These are phyloP conservation scores for Tipula helvola DNA, from an alignment of 2,888 invertebrate genomes.

Conservation along the genomic window DNA sequence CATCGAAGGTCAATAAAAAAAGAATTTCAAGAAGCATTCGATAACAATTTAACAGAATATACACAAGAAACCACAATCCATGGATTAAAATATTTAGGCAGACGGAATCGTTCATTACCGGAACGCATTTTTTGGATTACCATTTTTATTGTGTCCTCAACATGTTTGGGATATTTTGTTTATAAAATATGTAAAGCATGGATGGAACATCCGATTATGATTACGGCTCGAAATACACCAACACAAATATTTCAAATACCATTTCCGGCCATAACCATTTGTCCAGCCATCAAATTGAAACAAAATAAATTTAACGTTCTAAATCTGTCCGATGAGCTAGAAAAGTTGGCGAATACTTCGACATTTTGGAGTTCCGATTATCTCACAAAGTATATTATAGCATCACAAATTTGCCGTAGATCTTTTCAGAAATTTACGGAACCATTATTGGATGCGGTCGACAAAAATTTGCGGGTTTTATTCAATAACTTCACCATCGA, in stretches of 20 bases:
- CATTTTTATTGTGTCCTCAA: neutral
- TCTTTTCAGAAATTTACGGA: neutral
- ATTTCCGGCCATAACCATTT: neutral
- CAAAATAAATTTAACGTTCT: neutral
- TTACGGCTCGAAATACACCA: neutral
- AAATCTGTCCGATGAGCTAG: neutral
- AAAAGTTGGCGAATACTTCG: neutral
- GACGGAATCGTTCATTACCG: neutral
- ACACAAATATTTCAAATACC: neutral
- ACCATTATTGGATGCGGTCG: too few species aligned
- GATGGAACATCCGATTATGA: neutral
- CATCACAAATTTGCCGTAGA: neutral
- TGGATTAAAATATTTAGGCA: neutral
- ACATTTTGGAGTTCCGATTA: neutral
- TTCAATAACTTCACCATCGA: neutral
- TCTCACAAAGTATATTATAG: neutral
- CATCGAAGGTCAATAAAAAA: neutral
- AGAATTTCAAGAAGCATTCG: neutral
- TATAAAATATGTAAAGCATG: neutral
- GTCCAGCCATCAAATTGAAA: neutral
- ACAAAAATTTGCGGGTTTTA: too few species aligned
- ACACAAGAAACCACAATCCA: neutral
- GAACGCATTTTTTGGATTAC: neutral
- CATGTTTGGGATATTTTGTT: neutral
- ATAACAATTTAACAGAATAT: neutral